phyloP scores from a whole-genome alignment of 2,888 invertebrate species.

The Lasioglossum morio region DNA sequence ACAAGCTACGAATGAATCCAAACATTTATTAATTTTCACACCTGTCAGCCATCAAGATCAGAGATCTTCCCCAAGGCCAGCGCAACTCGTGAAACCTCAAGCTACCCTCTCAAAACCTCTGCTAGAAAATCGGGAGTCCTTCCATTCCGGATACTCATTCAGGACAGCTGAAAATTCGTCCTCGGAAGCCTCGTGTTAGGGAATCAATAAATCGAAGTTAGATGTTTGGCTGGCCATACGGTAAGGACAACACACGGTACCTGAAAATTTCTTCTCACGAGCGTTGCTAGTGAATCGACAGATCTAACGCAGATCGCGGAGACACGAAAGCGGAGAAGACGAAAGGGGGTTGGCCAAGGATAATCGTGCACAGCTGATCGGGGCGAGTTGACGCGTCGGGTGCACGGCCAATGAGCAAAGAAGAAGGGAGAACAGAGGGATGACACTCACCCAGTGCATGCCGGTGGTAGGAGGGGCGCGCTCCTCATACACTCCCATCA shows the following conservation, averaged over 20 bases:
- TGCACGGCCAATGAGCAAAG: constrained; percentile 62
- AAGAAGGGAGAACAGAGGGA: constrained; percentile 64
- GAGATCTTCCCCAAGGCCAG: neutral
- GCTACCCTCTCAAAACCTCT: neutral
- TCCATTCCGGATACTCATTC: neutral
- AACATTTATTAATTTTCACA: neutral
- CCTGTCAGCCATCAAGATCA: neutral
- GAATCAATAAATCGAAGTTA: neutral
- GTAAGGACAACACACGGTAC: neutral
- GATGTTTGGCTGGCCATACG: neutral
- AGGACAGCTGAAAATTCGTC: neutral
- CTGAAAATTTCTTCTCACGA: neutral
- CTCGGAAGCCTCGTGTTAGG: neutral
- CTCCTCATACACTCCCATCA: constrained; percentile 97
- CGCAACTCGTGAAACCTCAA: neutral
- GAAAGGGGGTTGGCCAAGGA: constrained; percentile 30
- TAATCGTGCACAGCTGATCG: constrained; percentile 39
- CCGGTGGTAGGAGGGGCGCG: constrained; percentile 91
- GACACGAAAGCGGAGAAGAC: constrained; percentile 1
- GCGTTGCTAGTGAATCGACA: neutral
- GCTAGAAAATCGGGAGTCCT: neutral
- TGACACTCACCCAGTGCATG: constrained; percentile 94
- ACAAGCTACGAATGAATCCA: neutral
- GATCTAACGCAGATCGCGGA: neutral
- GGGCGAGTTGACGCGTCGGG: constrained; percentile 30